These are phyloP conservation scores for Pollachius pollachius DNA, from an alignment of 2,113 vertebrate genomes.

Conservation along the genomic window DNA sequence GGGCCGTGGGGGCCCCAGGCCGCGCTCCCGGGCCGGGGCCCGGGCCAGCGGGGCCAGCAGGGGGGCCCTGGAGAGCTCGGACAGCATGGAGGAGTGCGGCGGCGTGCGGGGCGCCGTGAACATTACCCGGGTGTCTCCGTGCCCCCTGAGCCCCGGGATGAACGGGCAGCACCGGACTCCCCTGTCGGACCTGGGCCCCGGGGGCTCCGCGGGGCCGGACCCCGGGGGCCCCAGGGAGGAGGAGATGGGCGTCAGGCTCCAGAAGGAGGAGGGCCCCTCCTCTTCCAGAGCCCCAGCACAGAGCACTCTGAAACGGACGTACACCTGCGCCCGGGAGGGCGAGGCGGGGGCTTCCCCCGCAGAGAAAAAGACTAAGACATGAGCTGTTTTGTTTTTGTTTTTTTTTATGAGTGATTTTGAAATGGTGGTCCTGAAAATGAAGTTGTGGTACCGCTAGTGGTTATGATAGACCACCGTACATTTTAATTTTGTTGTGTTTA, in stretches of 20 bases:
- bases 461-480: too few relatives aligned
- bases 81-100: slow-evolving; percentile 31
- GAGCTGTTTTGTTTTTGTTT: slow-evolving; percentile 53
- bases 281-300: slow-evolving; percentile 44
- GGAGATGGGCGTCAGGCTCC: slow-evolving; percentile 55
- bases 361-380: slow-evolving; percentile 94
- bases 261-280: slow-evolving; percentile 49
- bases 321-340: slow-evolving; percentile 70
- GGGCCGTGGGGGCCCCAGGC: slow-evolving; percentile 31
- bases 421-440: not conserved
- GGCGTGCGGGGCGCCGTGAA: slow-evolving; percentile 12
- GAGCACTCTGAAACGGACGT: slow-evolving; percentile 85
- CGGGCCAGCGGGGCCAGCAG: slow-evolving; percentile 14
- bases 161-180: slow-evolving; percentile 57
- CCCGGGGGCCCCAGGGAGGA: slow-evolving; percentile 42
- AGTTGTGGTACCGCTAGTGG: too few relatives aligned
- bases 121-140: slow-evolving; percentile 19
- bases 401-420: slow-evolving; percentile 31
- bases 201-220: slow-evolving; percentile 20
- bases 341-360: slow-evolving; percentile 69
- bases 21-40: slow-evolving; percentile 44
- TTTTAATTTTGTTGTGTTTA: too few relatives aligned
- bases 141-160: slow-evolving; percentile 26
- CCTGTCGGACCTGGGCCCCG: not conserved
- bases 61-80: slow-evolving; percentile 25